Base-by-base conservation (phyloP, 2,888 invertebrate species). In the Spisula solida region DNA sequence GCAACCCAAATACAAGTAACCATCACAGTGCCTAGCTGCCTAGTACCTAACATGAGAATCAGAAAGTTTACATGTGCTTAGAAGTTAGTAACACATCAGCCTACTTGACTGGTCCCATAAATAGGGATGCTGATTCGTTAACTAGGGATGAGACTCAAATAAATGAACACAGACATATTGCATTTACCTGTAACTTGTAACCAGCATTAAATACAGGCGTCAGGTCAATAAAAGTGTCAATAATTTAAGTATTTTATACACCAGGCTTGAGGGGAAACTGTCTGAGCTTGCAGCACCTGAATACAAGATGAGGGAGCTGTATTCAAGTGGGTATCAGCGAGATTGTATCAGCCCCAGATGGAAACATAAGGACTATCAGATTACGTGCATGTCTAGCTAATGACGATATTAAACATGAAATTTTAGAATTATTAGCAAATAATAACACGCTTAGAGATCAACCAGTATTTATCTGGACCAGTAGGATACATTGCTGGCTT, bases 351-450 rank as follows among this genome's bases (percentile, higher is more conserved):
- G 78, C 31, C 78, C 47, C 20, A 10, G 60, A 51, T 29, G 29
- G 48, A 60, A 85, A 85, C 85, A 85, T 85, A 55, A 85, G 51
- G 34, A 14, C n/a, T 85, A 85, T 85, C 85, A 55, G 12, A 34
- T 85, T 34, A n/a, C 85, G 6, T 12, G 85, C 55, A 78, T 79
- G 79, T 79, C 55, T 79, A 85, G 51, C 34, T 48, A 79, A 85
- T 85, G 79, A 85, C 79, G 34, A 25, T 20, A 85, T 85, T 51
- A 85, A 85, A 85, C 34, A n/a, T 83, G 78, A 79, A 85, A 85
- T 56, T 85, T 75, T 14, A 85, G 85, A 55, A 79, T 85, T 85
- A 85, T 78, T 85, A 85, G 85, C 79, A 79, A 79, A 85, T 85
- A 85, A 85, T 85, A 85, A 85, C 56, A 79, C 84, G 6, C 29